Evolutionary conservation across 2,113 vertebrate species (phyloP).

Genomic region (Lagopus muta): DNA sequence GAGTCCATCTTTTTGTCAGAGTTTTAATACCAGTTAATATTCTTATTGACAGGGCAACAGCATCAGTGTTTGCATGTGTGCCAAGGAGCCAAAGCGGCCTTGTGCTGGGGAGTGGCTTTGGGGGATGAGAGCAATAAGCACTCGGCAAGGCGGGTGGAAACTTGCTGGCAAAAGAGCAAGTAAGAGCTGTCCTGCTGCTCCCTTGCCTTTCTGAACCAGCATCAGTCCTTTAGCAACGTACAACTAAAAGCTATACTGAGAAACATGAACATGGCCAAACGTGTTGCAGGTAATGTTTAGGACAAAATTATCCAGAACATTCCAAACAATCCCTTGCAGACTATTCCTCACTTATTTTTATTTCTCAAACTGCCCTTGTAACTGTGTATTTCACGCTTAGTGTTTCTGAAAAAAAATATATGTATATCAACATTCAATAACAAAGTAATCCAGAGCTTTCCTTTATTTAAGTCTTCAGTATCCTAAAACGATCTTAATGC

Average conservation of each 20-base stretch:
- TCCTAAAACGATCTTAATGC: constrained; percentile 74
- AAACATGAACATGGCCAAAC: not conserved
- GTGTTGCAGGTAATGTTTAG: constrained; percentile 24
- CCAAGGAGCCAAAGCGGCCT: not conserved
- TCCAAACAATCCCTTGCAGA: constrained; percentile 64
- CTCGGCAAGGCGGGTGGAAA: not conserved
- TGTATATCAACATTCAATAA: constrained; percentile 72
- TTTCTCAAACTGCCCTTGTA: constrained; percentile 68
- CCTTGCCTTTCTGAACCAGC: not conserved
- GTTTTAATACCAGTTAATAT: not conserved
- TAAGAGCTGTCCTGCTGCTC: not conserved
- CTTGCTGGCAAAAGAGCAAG: accelerated
- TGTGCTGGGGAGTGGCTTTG: not conserved
- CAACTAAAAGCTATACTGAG: not conserved
- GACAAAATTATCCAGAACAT: constrained; percentile 58
- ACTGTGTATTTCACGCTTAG: constrained; percentile 70
- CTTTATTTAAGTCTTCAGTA: constrained; percentile 74
- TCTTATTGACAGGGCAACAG: not conserved
- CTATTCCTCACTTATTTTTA: not conserved
- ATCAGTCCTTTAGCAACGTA: accelerated
- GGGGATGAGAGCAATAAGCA: not conserved
- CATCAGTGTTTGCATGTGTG: accelerated
- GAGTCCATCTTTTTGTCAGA: not conserved
- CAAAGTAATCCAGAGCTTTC: constrained; percentile 73
- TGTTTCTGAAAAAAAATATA: constrained; percentile 37